These are phyloP conservation scores for Plebejus argus DNA, from an alignment of 2,888 invertebrate genomes.

Conservation along the genomic window DNA sequence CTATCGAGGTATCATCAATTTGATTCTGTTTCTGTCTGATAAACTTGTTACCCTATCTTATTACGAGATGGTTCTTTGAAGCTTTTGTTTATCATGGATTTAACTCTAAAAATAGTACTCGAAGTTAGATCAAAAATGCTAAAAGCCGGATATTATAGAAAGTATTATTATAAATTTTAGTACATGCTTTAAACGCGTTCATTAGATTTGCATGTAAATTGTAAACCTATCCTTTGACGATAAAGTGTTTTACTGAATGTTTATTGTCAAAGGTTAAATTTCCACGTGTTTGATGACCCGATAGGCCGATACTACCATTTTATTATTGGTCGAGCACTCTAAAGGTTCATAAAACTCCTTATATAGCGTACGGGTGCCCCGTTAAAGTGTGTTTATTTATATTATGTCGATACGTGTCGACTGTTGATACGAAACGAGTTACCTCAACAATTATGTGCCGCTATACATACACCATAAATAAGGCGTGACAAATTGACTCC, in stretches of 20 bases:
- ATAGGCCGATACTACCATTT: not conserved
- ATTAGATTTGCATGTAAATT: not conserved
- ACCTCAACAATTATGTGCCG: constrained; percentile 23
- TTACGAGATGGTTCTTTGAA: not conserved
- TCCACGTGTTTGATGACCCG: not conserved
- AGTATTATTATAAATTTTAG: not conserved
- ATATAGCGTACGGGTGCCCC: not conserved
- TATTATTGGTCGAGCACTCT: not conserved
- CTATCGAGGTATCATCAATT: not conserved
- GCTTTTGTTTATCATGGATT: not conserved
- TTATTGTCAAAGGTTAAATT: not conserved
- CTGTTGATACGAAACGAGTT: constrained; percentile 5
- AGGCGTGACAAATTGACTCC: constrained; percentile 28
- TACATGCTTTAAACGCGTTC: not conserved
- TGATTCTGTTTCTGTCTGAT: constrained; percentile 8
- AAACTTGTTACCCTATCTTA: constrained; percentile 16
- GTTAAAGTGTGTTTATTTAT: constrained; percentile 9
- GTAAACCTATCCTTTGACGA: not conserved
- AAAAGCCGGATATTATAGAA: not conserved
- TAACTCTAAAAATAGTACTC: not conserved
- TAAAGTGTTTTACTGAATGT: not conserved
- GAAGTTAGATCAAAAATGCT: not conserved
- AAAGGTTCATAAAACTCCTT: not conserved
- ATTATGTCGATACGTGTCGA: not conserved
- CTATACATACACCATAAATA: constrained; percentile 25